Percentiles rank a stretch among this genome's conserved stretches.
Evolutionary conservation across 92 coral and sea anemone species (phyloP).

Genomic region (Isaurus tuberculatus): DNA sequence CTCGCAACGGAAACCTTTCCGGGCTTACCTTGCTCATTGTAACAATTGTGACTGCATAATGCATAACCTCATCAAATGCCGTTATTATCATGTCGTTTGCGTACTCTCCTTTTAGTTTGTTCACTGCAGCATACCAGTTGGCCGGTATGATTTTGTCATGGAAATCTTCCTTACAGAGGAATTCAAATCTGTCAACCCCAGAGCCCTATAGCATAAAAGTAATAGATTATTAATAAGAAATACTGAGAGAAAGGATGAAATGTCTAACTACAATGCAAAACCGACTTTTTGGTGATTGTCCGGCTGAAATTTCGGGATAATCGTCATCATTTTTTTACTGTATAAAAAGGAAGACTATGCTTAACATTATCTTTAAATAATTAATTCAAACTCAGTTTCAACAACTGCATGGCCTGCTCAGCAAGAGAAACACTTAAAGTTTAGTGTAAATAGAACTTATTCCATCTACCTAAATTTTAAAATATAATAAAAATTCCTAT

Average conservation of each 20-base stretch:
- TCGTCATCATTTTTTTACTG: background rate
- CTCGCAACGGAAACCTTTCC: too few species aligned
- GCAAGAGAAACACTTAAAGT: background rate
- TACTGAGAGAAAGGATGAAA: too few species aligned
- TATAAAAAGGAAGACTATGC: background rate
- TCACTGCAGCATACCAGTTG: background rate
- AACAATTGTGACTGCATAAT: background rate
- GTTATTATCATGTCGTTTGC: background rate
- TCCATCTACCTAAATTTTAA: background rate
- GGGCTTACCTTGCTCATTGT: background rate
- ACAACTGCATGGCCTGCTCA: slow-evolving; percentile 2
- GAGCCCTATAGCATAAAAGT: too few species aligned
- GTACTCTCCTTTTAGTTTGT: background rate
- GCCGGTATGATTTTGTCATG: background rate
- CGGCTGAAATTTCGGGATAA: background rate
- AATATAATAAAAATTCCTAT: background rate
- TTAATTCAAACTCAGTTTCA: background rate
- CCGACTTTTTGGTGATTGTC: background rate
- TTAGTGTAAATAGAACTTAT: background rate
- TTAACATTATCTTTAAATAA: background rate
- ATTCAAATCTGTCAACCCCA: background rate
- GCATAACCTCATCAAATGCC: background rate
- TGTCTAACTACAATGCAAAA: too few species aligned
- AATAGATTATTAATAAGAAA: too few species aligned
- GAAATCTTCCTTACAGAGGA: background rate